Percentiles rank a stretch among this genome's conserved stretches.
Conservation (phyloP, 2,113 vertebrate genomes). For the Crotalus helleri region DNA sequence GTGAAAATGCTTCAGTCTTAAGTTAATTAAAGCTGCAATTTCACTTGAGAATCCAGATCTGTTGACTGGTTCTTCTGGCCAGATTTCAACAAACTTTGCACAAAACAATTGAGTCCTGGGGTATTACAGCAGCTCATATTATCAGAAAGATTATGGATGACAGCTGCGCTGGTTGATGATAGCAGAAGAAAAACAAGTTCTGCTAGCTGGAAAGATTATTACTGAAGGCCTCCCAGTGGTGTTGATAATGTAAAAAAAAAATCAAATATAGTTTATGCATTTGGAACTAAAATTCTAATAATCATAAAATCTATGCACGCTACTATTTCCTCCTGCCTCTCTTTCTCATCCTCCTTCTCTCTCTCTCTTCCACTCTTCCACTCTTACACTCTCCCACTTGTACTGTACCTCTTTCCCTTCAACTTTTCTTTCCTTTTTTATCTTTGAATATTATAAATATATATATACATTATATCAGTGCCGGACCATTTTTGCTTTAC, state of each 20-base stretch:
- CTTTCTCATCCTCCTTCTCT: background rate
- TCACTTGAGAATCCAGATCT: slow-evolving; percentile 2
- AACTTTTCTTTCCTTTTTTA: background rate
- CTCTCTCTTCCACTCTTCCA: too few species aligned
- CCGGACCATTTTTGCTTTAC: background rate
- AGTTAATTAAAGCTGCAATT: slow-evolving; percentile 41
- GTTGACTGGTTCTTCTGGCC: slow-evolving; percentile 11
- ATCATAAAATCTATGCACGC: slow-evolving; percentile 25
- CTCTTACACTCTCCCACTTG: background rate
- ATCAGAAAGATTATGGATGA: slow-evolving; percentile 32
- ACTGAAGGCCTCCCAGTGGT: slow-evolving; percentile 11
- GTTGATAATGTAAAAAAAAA: slow-evolving; percentile 4
- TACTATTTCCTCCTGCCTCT: background rate
- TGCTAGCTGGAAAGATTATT: slow-evolving; percentile 39
- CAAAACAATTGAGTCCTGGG: background rate
- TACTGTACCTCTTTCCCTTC: background rate
- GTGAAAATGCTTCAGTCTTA: slow-evolving; percentile 29
- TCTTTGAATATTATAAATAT: background rate
- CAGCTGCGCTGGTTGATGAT: slow-evolving; percentile 6
- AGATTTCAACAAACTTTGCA: slow-evolving; percentile 34
- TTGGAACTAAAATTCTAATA: slow-evolving; percentile 9
- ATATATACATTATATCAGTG: background rate
- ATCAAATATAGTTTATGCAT: slow-evolving; percentile 37
- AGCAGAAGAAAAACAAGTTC: slow-evolving; percentile 31
- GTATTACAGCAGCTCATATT: slow-evolving; percentile 27